Base-by-base conservation (phyloP, 2,113 vertebrate genomes). In the Hipposideros armiger region DNA sequence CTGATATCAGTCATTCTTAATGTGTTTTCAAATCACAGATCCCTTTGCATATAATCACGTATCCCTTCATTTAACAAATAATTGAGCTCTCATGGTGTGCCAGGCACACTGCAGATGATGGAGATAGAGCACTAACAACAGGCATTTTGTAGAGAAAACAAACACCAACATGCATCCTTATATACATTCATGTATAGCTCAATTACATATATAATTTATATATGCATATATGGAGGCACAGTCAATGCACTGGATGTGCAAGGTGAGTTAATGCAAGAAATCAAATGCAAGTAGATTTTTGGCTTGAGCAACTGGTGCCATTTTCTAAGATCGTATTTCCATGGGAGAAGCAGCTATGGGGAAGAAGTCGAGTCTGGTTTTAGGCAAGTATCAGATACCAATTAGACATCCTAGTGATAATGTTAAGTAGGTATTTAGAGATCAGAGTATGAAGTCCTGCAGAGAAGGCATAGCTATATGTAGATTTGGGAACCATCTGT, bases 51-150 rank as follows among this genome's bases (percentile, higher is more conserved):
- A 80, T 84, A 60, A 80, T 47, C 19, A 62, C 52, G 24, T 4
- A 47, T 80, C 56, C 26, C 70, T 78, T 91, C 32, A 70, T 17
- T 94, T 45, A 66, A 42, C 40, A 90, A 87, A 90, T 82, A 69
- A 60, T 11, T 42, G 50, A 76, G 47, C 20, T 78, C 36, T 83
- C 24, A 20, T 16, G 40, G 70, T 36, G 24, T 70, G 4, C 6
- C 17, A 56, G 69, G 20, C 32, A 91, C 72, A 56, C 5, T 14
- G 24, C 28, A 78, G 26, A 66, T 4, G 0, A n/a, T 2, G 11
- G 17, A 8, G 50, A 84, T 3, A 87, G 17, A 40, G 42, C 22
- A 26, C 5, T 74, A 28, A 45, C 50, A 67, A 64, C 6, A 72
- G 76, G 36, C 2, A 58, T 5, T 83, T 45, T 93, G 13, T 2